phyloP scores from a whole-genome alignment of 2,888 invertebrate genomes.

The Acanthosoma haemorrhoidale region DNA sequence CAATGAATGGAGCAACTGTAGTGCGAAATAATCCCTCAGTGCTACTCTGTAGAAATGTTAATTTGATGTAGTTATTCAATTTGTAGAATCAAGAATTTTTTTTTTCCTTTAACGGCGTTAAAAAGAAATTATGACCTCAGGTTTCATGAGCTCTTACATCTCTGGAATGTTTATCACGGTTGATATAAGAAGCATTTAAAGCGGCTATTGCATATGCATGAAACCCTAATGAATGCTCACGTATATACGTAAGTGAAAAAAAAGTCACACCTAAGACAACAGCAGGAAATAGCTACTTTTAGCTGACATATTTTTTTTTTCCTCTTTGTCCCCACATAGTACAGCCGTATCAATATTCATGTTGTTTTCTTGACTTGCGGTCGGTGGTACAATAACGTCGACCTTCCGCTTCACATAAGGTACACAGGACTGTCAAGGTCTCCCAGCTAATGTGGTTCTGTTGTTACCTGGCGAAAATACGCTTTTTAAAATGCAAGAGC shows the following conservation, averaged over 20 bases:
- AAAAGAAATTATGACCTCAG: too few species aligned
- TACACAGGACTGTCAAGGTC: constrained; percentile 2
- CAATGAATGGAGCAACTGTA: too few species aligned
- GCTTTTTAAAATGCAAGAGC: neutral
- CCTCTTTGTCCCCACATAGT: neutral
- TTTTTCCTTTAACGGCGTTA: too few species aligned
- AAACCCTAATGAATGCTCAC: neutral
- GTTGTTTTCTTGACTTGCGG: neutral
- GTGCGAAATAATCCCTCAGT: too few species aligned
- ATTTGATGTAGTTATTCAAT: too few species aligned
- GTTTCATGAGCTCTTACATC: neutral
- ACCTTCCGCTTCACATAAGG: neutral
- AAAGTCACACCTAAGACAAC: neutral
- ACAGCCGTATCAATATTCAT: constrained; percentile 4
- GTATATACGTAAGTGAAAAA: constrained; percentile 5
- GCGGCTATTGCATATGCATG: neutral
- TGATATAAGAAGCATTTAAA: too few species aligned
- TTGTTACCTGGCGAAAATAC: neutral
- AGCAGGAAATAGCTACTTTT: constrained; percentile 5
- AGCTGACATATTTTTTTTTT: neutral
- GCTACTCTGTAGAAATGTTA: too few species aligned
- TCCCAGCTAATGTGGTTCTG: neutral
- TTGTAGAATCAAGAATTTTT: too few species aligned
- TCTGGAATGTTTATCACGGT: neutral
- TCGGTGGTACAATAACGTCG: neutral